Evolutionary conservation across 2,113 vertebrate species (phyloP).

Genomic region (Daubentonia madagascariensis): DNA sequence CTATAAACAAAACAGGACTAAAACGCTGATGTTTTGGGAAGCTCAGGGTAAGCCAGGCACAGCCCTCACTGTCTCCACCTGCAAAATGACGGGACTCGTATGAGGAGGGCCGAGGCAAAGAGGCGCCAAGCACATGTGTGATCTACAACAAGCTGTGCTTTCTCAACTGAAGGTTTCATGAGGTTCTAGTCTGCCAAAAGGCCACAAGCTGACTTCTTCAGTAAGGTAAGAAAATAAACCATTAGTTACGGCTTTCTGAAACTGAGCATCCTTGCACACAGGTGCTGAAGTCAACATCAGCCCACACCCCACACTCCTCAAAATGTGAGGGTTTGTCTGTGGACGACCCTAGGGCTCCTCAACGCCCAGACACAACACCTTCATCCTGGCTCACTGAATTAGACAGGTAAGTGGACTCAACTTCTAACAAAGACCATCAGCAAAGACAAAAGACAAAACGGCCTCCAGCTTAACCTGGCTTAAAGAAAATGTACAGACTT

Average conservation of each 20-base stretch:
- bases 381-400: neutral
- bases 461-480: neutral
- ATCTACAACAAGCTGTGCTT: neutral
- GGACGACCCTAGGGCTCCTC: no score
- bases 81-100: neutral
- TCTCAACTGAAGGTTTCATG: neutral
- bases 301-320: accelerated
- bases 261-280: accelerated
- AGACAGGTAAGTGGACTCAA: neutral
- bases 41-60: neutral
- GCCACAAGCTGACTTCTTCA: neutral
- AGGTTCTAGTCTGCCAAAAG: neutral
- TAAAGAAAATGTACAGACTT: neutral
- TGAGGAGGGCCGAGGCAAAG: no score
- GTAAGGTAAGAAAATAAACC: neutral
- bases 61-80: accelerated
- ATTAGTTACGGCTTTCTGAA: neutral
- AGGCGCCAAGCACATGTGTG: accelerated
- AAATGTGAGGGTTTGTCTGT: neutral
- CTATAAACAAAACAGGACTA: neutral
- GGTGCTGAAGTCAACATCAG: neutral
- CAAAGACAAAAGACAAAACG: neutral
- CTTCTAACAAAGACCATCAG: neutral
- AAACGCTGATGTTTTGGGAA: neutral
- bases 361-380: accelerated